Evolutionary conservation across 1,140 invertebrate species (phyloP), one percentile per base, ranked within the genome.

Genomic region (Spodoptera frugiperda): DNA sequence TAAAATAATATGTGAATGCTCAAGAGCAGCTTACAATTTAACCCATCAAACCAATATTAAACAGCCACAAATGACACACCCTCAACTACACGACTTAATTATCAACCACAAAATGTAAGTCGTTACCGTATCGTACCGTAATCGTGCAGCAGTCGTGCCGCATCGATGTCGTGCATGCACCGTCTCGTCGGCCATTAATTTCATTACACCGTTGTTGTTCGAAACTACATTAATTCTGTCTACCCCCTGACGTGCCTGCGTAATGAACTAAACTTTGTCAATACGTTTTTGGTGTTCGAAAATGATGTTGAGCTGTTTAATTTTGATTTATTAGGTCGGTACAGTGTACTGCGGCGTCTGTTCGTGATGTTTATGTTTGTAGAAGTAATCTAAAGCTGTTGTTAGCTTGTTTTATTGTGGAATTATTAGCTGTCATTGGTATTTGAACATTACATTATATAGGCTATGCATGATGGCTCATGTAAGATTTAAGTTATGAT

Each of bases 161-260:
- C 53, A 11, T 10, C 65, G 21, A n/a, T 68, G 12, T 68, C 49
- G 48, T 68, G 65, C 48, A 46, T 68, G 61, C 39, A 11, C 10
- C 15, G 61, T 65, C 39, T 67, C 21, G 39, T 67, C 51, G 33
- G 70, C 78, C 73, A 77, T 79, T 82, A 77, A 82, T 77, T 79
- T 79, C 74, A 75, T 82, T 77, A 77, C 61, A 14, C 44, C 59
- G n/a, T 39, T 59, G 73, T 80, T 61, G 76, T 80, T 80, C 76
- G 75, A 46, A 80, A 80, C 63, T 80, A 80, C 75, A 80, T 77
- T 75, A 80, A 71, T 77, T 65, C 61, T 39, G 61, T 53, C 74
- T 67, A 12, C 59, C 68, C 39, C 53, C 55, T 53, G 65, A 68
- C 65, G 48, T 51, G 25, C 48, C 30, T 12, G 49, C 65, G 65